These are phyloP conservation scores for Tupiocoris notatus DNA, from an alignment of 2,888 invertebrate species.

Conservation along the genomic window DNA sequence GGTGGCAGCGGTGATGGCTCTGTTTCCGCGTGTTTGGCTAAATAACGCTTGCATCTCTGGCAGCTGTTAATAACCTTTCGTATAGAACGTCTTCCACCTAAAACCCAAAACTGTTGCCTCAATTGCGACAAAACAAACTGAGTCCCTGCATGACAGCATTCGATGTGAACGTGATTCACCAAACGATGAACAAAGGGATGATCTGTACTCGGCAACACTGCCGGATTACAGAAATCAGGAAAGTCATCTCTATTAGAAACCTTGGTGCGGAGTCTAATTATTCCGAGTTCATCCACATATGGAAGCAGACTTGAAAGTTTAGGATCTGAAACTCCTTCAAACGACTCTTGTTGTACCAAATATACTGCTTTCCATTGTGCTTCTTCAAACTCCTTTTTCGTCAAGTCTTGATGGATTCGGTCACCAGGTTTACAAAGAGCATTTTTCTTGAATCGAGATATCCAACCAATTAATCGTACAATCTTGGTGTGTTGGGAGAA, in stretches of 20 bases:
- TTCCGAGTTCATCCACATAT: conserved; percentile 24
- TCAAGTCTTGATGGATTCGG: not conserved
- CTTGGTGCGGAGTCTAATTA: conserved; percentile 38
- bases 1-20: no score
- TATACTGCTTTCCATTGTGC: not conserved
- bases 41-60: conserved; percentile 47
- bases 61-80: conserved; percentile 28
- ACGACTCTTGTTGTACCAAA: not conserved
- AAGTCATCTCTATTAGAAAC: conserved; percentile 16
- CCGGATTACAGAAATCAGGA: conserved; percentile 16
- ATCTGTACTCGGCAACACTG: conserved; percentile 12
- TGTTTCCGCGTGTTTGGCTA: conserved; percentile 45
- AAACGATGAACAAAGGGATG: conserved; percentile 34
- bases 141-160: conserved; percentile 22
- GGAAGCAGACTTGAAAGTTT: conserved; percentile 1
- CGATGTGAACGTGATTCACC: conserved; percentile 9
- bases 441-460: conserved; percentile 25
- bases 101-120: conserved; percentile 20
- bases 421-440: not conserved
- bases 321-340: not conserved
- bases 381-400: not conserved
- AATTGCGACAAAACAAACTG: conserved; percentile 24
- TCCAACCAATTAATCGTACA: conserved; percentile 29
- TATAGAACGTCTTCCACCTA: not conserved
- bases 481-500: conserved; percentile 26